Evolutionary conservation across 30 jellyfish, hydroid and myxozoan species (phyloP).

Genomic region (Clytia hemisphaerica): DNA sequence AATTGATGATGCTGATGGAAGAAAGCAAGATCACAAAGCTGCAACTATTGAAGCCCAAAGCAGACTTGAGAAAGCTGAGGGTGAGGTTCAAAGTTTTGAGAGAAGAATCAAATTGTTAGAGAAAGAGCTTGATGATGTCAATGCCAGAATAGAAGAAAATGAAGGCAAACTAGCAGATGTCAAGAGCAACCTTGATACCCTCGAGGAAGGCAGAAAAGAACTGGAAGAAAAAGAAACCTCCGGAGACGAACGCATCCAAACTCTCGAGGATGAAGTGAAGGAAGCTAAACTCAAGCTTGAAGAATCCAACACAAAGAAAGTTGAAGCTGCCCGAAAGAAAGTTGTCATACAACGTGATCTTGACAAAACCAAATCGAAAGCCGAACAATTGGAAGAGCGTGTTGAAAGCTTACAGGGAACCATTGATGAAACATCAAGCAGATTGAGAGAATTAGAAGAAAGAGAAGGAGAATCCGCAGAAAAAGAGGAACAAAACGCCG

Average conservation of each 20-base stretch:
- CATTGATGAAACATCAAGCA: slow-evolving; percentile 58
- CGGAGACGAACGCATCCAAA: slow-evolving; percentile 79
- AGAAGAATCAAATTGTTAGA: slow-evolving; percentile 54
- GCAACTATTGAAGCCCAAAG: slow-evolving; percentile 71
- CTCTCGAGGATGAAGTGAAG: slow-evolving; percentile 62
- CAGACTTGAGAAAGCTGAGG: slow-evolving; percentile 80
- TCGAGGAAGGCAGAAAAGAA: slow-evolving; percentile 55
- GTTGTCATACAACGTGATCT: slow-evolving; percentile 70
- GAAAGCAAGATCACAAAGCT: slow-evolving; percentile 68
- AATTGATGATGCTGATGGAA: slow-evolving; percentile 80
- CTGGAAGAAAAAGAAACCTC: slow-evolving; percentile 60
- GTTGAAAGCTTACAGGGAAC: slow-evolving; percentile 11
- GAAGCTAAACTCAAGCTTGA: slow-evolving; percentile 65
- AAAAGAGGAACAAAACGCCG: slow-evolving; percentile 72
- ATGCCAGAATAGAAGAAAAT: slow-evolving; percentile 34
- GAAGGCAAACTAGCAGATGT: slow-evolving; percentile 45
- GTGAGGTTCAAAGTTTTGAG: slow-evolving; percentile 51
- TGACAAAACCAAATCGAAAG: slow-evolving; percentile 50
- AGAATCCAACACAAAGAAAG: slow-evolving; percentile 58
- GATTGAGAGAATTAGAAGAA: slow-evolving; percentile 61
- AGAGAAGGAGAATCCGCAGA: slow-evolving; percentile 70
- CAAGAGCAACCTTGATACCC: slow-evolving; percentile 32
- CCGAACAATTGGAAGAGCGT: slow-evolving; percentile 44
- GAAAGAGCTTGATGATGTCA: slow-evolving; percentile 15
- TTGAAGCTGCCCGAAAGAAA: slow-evolving; percentile 58